phyloP scores from a whole-genome alignment of 2,888 invertebrate species.

The Subacronicta megacephala region DNA sequence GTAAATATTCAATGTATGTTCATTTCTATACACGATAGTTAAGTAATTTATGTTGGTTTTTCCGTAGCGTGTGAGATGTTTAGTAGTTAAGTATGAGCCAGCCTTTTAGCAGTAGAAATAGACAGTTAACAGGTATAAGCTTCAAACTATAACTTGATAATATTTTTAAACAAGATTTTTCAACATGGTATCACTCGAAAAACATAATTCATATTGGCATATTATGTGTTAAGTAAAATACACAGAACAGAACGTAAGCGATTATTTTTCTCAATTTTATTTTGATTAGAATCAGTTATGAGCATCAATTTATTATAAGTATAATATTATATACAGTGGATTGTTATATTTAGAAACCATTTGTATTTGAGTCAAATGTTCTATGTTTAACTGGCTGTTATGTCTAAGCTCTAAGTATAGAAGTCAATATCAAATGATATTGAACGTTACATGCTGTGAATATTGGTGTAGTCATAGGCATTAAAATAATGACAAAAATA shows the following conservation, averaged over 20 bases:
- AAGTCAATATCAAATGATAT: slow-evolving; percentile 30
- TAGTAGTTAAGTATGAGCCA: slow-evolving; percentile 66
- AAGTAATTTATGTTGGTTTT: slow-evolving; percentile 79
- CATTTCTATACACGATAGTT: slow-evolving; percentile 55
- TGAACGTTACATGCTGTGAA: slow-evolving; percentile 38
- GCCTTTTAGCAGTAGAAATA: slow-evolving; percentile 60
- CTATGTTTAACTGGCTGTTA: slow-evolving; percentile 50
- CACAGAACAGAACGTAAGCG: slow-evolving; percentile 40
- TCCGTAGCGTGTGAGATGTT: slow-evolving; percentile 61
- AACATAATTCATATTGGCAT: slow-evolving; percentile 32
- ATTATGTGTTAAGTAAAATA: slow-evolving; percentile 34
- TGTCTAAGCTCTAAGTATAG: slow-evolving; percentile 45
- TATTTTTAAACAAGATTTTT: slow-evolving; percentile 36
- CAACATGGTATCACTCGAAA: slow-evolving; percentile 55
- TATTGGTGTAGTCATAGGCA: slow-evolving; percentile 33
- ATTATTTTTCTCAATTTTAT: slow-evolving; percentile 35
- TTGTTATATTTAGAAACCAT: slow-evolving; percentile 51
- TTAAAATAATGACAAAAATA: slow-evolving; percentile 17
- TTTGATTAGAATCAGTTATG: slow-evolving; percentile 16
- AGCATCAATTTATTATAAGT: slow-evolving; percentile 35
- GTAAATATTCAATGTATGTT: slow-evolving; percentile 80
- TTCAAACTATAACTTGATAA: slow-evolving; percentile 29
- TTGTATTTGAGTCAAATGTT: slow-evolving; percentile 46
- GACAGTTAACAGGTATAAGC: slow-evolving; percentile 29
- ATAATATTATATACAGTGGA: slow-evolving; percentile 46